Conservation (phyloP, 2,888 invertebrate species). For the Dasypogon diadema region DNA sequence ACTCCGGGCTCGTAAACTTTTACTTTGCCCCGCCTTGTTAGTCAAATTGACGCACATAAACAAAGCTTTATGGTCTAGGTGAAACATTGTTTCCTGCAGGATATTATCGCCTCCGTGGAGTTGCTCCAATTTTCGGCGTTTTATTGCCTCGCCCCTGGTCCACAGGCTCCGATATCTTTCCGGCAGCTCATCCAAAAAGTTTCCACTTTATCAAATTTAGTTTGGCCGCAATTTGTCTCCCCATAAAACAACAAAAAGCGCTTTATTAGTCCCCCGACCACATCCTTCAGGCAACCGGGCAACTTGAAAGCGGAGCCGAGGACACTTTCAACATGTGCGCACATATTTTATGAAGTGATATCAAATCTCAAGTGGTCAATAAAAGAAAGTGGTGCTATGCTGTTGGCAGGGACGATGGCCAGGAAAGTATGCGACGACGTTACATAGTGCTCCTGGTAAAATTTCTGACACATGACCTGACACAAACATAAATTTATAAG, state of each 20-base stretch:
- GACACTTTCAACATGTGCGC: slow-evolving; percentile 54
- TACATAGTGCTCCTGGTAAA: slow-evolving; percentile 33
- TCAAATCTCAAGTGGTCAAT: slow-evolving; percentile 56
- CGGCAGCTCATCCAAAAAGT: slow-evolving; percentile 37
- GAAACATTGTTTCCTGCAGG: slow-evolving; percentile 21
- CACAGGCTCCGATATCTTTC: slow-evolving; percentile 4
- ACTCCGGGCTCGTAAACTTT: slow-evolving; percentile 18
- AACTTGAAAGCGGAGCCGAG: slow-evolving; percentile 13
- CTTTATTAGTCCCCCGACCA: slow-evolving; percentile 48
- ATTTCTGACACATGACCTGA: slow-evolving; percentile 47
- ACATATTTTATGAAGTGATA: slow-evolving; percentile 56
- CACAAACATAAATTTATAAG: slow-evolving; percentile 46
- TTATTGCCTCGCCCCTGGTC: slow-evolving; percentile 19
- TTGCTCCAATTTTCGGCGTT: not conserved
- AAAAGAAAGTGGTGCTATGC: slow-evolving; percentile 50
- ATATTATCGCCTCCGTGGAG: not conserved
- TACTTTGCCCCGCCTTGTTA: slow-evolving; percentile 33
- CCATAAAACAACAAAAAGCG: slow-evolving; percentile 53
- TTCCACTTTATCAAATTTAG: slow-evolving; percentile 54
- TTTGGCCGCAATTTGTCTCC: slow-evolving; percentile 54
- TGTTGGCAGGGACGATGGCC: slow-evolving; percentile 50
- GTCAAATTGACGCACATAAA: slow-evolving; percentile 41
- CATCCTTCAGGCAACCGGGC: slow-evolving; percentile 1
- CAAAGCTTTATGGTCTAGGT: slow-evolving; percentile 33
- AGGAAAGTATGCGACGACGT: not conserved